phyloP scores from a whole-genome alignment of 2,113 vertebrate genomes.

The Ailuropoda melanoleuca region DNA sequence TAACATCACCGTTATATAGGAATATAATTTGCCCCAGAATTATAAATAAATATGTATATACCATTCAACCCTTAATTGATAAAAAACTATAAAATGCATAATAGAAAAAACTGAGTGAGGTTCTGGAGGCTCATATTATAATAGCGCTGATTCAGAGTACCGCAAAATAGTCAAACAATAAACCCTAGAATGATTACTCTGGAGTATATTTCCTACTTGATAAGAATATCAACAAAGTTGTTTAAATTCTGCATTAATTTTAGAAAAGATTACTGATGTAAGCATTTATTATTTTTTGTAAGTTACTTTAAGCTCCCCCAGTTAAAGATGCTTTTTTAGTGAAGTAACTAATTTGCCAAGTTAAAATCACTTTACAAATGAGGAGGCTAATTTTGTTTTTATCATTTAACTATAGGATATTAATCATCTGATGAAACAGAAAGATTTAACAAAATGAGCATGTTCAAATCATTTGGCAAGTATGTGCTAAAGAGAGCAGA shows the following conservation, averaged over 20 bases:
- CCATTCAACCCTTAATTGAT: not conserved
- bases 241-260: constrained; percentile 16
- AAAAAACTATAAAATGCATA: not conserved
- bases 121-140: not conserved
- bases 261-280: not conserved
- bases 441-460: constrained; percentile 33
- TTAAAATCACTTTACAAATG: constrained; percentile 28
- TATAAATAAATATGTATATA: constrained; percentile 20
- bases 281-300: constrained; percentile 25
- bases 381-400: constrained; percentile 40
- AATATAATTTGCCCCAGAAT: not conserved
- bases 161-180: not conserved
- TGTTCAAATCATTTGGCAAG: constrained; percentile 12
- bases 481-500: constrained; percentile 5
- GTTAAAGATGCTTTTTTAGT: not conserved
- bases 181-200: not conserved
- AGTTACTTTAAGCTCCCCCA: not conserved
- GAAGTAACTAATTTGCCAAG: constrained; percentile 28
- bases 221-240: not conserved
- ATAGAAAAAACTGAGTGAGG: not conserved
- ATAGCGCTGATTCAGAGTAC: not conserved
- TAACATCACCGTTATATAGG: not conserved
- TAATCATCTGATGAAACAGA: constrained; percentile 29
- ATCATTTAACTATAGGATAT: constrained; percentile 37
- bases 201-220: not conserved